Conservation (phyloP, 2,797 vertebrate species). For the Thaleichthys pacificus region DNA sequence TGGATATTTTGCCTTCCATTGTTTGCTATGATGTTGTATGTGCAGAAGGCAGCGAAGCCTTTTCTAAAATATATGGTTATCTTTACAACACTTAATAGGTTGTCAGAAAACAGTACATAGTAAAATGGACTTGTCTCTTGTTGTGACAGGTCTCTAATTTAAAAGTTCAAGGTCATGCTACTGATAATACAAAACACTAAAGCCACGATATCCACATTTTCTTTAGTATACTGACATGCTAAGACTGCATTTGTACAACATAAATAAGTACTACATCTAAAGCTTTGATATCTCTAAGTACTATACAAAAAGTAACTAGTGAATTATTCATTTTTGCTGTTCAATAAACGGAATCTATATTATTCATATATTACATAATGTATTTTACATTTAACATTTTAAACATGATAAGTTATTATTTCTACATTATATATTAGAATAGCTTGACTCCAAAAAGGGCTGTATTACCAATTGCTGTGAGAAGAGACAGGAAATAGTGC, state of each 20-base stretch:
- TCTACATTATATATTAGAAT: too few relatives aligned
- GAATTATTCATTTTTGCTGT: background rate
- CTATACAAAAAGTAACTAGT: background rate
- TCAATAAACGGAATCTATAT: background rate
- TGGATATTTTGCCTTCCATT: conserved; percentile 68
- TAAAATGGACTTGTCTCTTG: background rate
- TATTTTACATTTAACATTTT: too few relatives aligned
- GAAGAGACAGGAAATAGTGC: too few relatives aligned
- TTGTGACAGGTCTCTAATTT: background rate
- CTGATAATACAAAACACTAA: background rate
- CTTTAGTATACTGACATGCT: background rate
- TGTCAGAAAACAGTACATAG: conserved; percentile 3
- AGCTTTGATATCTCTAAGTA: background rate
- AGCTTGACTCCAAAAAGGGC: too few relatives aligned
- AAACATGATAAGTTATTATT: too few relatives aligned
- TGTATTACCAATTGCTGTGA: too few relatives aligned
- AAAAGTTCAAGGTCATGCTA: conserved; percentile 1
- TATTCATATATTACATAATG: too few relatives aligned
- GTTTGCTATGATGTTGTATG: conserved; percentile 63
- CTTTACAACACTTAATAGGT: conserved; percentile 71
- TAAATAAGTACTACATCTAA: background rate
- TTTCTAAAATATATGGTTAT: conserved; percentile 71
- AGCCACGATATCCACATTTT: background rate
- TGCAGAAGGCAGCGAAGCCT: conserved; percentile 53
- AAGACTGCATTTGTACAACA: too few relatives aligned